Conservation (phyloP, 1,140 invertebrate species). For the Caenorhabditis briggsae region DNA sequence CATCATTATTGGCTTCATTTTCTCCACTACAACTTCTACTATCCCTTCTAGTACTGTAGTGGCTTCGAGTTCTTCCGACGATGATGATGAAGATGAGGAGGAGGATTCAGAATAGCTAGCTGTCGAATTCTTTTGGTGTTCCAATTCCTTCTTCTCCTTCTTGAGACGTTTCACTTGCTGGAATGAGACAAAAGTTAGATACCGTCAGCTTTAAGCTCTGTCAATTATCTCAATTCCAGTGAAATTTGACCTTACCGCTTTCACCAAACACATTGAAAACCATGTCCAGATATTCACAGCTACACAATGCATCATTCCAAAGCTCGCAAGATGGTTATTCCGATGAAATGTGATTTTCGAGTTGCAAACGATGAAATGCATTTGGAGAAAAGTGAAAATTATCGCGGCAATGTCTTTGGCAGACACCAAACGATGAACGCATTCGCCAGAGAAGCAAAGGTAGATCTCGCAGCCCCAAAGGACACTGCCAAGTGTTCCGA, state of each 20-base stretch:
- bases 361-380: constrained; percentile 78
- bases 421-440: constrained; percentile 68
- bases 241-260: background rate
- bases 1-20: background rate
- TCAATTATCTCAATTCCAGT: too few species aligned
- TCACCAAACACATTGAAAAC: constrained; percentile 61
- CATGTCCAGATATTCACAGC: constrained; percentile 77
- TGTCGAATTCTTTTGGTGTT: background rate
- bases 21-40: background rate
- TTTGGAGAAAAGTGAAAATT: constrained; percentile 76
- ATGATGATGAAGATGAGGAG: background rate
- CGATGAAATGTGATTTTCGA: constrained; percentile 67
- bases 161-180: constrained; percentile 11
- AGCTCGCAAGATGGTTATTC: constrained; percentile 72
- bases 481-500: constrained; percentile 75
- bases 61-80: background rate
- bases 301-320: constrained; percentile 77
- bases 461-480: constrained; percentile 76
- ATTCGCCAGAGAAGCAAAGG: constrained; percentile 68
- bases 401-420: constrained; percentile 67
- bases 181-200: too few species aligned
- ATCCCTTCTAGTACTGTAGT: background rate
- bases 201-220: too few species aligned
- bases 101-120: background rate
- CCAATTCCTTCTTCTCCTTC: constrained; percentile 7